Base-by-base conservation (phyloP, 2,113 vertebrate species). In the Aspidoscelis tigris region DNA sequence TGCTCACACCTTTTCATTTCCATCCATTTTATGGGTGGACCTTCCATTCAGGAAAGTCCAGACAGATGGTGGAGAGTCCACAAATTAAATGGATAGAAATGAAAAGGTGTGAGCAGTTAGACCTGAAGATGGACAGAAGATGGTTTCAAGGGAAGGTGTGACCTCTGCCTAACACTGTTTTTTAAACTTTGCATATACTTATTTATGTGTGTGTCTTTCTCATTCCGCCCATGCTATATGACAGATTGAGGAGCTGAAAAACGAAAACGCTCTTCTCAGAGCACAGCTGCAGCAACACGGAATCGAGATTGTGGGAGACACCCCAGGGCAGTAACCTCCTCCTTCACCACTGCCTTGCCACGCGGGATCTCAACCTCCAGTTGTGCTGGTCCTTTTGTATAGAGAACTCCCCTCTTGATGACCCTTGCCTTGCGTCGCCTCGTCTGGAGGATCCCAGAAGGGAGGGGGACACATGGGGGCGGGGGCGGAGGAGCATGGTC, bases 171-270 rank as follows among this genome's bases (percentile, higher is more conserved):
- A 7, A 21, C 39, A 21, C 44, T 20, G 14, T 66, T 11, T 39
- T 21, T 6, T 43, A 33, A 14, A 8, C 3, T 22, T 16, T 21
- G 33, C 2, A 9, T 50, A 9, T 50, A 50, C 47, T 6, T 80
- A 20, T 80, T 20, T 50, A 12, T 66, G 11, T 50, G 33, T 64
- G 8, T 72, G 7, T 41, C 69, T 24, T 53, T 9, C 21, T 2
- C 21, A 11, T 14, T 0, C 14, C 11, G 22, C 9, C 12, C 12
- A 21, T 2, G 72, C 12, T 4, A 33, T 78, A 41, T 47, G 58
- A 65, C 92, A 98, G 98, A 95, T 98, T 0, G 97, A 97, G 90
- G 97, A 98, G 90, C 94, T 98, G 92, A 98, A 98, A 94, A 97
- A 96, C 0, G 97, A 98, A 92, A 98, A 98, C 0, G 95, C 96